Evolutionary conservation across 2,113 vertebrate genomes (phyloP).

Genomic region (Mustela lutreola): DNA sequence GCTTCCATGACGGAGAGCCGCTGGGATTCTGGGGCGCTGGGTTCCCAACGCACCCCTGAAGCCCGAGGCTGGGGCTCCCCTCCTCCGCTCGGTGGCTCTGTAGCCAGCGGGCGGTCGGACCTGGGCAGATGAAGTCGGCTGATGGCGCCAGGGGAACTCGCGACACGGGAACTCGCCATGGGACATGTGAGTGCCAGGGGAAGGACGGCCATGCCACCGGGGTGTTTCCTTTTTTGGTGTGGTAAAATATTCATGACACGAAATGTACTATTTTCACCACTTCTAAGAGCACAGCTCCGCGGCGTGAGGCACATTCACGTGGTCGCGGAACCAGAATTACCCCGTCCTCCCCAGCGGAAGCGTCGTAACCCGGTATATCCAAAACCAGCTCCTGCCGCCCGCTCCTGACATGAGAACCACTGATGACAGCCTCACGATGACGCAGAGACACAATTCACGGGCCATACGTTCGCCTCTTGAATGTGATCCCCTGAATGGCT

Average conservation of each 20-base stretch:
- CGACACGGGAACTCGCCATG: background rate
- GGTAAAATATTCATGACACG: background rate
- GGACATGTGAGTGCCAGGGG: background rate
- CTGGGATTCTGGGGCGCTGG: background rate
- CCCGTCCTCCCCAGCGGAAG: background rate
- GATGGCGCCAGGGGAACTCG: too few relatives aligned
- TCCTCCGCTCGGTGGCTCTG: background rate
- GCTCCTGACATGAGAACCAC: too few relatives aligned
- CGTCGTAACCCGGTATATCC: fast-evolving
- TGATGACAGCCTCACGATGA: background rate
- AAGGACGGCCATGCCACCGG: too few relatives aligned
- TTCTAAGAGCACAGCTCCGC: background rate
- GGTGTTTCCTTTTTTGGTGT: background rate
- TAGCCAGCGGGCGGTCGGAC: fast-evolving
- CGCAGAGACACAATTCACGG: background rate
- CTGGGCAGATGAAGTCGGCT: background rate
- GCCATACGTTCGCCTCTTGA: too few relatives aligned
- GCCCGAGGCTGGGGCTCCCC: too few relatives aligned
- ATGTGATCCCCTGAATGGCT: too few relatives aligned
- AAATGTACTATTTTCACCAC: background rate
- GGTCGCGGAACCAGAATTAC: fast-evolving
- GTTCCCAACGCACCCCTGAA: background rate
- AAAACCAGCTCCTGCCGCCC: fast-evolving
- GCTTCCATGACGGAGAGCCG: fast-evolving
- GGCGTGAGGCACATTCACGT: background rate